Conservation (phyloP, 2,797 vertebrate genomes). For the Schizothorax lantsangensis region DNA sequence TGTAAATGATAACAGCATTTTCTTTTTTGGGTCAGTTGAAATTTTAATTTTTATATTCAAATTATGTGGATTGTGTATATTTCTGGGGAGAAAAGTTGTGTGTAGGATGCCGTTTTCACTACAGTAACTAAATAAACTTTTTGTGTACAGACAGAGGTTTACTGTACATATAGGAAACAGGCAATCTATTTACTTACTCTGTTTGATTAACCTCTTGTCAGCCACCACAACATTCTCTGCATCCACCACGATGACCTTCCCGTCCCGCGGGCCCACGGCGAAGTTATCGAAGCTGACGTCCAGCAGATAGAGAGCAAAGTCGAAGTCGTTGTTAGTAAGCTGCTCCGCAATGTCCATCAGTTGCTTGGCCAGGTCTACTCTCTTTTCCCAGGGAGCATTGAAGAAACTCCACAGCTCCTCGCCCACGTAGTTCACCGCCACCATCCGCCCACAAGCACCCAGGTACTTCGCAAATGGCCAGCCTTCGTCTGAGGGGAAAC, state of each 20-base stretch:
- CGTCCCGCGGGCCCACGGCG: conserved; percentile 94
- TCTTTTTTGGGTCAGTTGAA: too few relatives aligned
- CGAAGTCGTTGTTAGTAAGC: conserved; percentile 99
- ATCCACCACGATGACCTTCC: conserved; percentile 97
- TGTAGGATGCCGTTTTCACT: background rate
- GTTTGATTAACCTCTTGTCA: conserved; percentile 96
- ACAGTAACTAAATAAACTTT: background rate
- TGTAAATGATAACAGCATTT: background rate
- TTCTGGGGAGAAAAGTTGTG: too few relatives aligned
- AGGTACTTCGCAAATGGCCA: conserved; percentile 99
- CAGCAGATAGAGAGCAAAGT: conserved; percentile 98
- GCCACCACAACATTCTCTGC: conserved; percentile 97
- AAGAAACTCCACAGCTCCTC: conserved; percentile 99
- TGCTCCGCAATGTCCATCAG: conserved; percentile 99
- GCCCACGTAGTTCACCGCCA: conserved; percentile 98
- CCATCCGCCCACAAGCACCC: conserved; percentile 96
- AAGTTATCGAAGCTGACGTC: conserved; percentile 99
- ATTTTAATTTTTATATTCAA: background rate
- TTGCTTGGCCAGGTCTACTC: conserved; percentile 95
- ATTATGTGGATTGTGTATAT: background rate
- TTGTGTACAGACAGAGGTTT: background rate
- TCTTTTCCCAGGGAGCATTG: conserved; percentile 94
- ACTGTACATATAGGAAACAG: background rate
- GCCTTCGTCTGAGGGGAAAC: conserved; percentile 98
- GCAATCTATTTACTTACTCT: conserved; percentile 85